A percentile compares a stretch with the other conserved stretches of the same genome.
Conservation (phyloP, 2,888 invertebrate genomes). For the Meandrusa payeni region DNA sequence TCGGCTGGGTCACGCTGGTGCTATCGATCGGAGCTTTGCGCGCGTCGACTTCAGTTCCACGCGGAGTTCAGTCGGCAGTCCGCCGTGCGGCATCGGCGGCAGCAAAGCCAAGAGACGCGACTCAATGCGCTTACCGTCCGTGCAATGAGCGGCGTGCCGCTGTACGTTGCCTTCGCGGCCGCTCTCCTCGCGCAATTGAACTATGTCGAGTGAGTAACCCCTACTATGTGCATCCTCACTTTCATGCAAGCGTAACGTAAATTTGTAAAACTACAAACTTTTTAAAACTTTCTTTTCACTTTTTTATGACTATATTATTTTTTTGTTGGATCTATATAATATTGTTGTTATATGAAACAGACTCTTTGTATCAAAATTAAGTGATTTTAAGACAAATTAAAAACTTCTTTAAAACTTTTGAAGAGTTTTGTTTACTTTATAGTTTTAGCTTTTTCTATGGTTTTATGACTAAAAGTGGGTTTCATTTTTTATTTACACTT, state of each 20-base stretch:
- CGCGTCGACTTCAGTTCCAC: conserved; percentile 52
- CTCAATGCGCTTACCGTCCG: conserved; percentile 67
- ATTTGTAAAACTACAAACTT: conserved; percentile 42
- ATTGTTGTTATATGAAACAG: neutral
- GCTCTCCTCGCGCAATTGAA: conserved; percentile 80
- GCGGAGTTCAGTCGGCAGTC: conserved; percentile 54
- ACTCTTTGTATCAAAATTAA: no score
- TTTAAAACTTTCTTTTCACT: conserved; percentile 45
- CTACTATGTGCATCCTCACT: neutral
- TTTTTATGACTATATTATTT: conserved; percentile 23
- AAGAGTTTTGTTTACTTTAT: conserved; percentile 7
- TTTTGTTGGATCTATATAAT: neutral
- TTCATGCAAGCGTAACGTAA: neutral
- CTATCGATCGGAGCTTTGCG: conserved; percentile 59
- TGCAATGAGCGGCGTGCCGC: conserved; percentile 79
- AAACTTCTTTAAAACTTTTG: no score
- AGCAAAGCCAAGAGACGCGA: conserved; percentile 41
- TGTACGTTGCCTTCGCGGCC: conserved; percentile 82
- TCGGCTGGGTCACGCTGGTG: conserved; percentile 67
- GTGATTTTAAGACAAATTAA: no score
- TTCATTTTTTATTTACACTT: neutral
- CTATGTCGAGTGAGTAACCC: conserved; percentile 82
- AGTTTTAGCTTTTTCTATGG: neutral
- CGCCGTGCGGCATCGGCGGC: conserved; percentile 56
- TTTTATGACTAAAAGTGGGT: neutral